Conservation (phyloP, 2,888 invertebrate species). For the Scaptodrosophila latifasciaeformis region DNA sequence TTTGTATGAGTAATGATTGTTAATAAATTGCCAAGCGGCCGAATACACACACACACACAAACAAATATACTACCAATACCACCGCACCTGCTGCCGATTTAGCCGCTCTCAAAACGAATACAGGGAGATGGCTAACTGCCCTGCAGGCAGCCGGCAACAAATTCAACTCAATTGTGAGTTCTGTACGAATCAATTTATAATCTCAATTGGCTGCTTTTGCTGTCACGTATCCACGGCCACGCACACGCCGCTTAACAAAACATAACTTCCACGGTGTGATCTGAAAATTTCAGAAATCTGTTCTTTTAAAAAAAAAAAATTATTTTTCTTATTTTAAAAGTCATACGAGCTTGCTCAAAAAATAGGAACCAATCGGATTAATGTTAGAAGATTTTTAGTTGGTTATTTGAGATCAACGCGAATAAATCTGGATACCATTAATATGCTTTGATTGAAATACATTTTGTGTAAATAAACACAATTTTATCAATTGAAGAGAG, state of each 20-base stretch:
- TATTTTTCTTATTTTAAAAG: conserved; percentile 20
- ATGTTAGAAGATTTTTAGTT: no score
- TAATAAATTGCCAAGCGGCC: conserved; percentile 50
- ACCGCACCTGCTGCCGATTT: conserved; percentile 4
- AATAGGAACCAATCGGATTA: no score
- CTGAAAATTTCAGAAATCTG: no score
- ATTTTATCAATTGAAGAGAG: no score
- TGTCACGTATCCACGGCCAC: conserved; percentile 42
- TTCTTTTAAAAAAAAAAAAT: conserved; percentile 12
- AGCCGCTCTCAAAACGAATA: neutral
- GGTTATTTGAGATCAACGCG: no score
- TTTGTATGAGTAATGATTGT: conserved; percentile 71
- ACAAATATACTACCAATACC: no score
- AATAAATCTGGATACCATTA: no score
- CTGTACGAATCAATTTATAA: conserved; percentile 68
- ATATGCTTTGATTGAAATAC: no score
- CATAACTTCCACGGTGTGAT: conserved; percentile 1
- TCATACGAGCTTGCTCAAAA: conserved; percentile 11
- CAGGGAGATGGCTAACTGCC: conserved; percentile 36
- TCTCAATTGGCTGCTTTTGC: conserved; percentile 37
- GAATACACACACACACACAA: no score
- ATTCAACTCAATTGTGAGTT: conserved; percentile 65
- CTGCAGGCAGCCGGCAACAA: conserved; percentile 35
- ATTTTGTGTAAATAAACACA: no score
- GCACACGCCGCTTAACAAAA: conserved; percentile 9